These are phyloP conservation scores for Serripes groenlandicus DNA, from an alignment of 2,888 invertebrate species.

Conservation along the genomic window DNA sequence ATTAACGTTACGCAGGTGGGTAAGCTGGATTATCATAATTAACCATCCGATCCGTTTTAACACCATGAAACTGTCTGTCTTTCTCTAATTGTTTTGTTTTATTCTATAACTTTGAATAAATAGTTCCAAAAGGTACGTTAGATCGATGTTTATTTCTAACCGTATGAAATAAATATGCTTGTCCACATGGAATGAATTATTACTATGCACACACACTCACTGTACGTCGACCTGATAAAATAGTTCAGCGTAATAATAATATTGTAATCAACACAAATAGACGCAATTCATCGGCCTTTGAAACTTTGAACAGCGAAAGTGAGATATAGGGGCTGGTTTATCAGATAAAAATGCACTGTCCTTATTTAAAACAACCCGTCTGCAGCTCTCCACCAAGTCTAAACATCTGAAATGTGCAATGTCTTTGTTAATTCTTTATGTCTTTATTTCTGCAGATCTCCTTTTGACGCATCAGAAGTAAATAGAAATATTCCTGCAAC, in stretches of 20 bases:
- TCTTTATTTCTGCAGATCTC: too few relatives aligned
- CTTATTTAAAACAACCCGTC: not conserved
- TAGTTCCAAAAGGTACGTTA: not conserved
- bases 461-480: too few relatives aligned
- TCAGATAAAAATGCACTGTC: not conserved
- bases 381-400: not conserved
- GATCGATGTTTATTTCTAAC: not conserved
- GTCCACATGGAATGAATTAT: not conserved
- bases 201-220: not conserved
- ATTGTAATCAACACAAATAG: slow-evolving; percentile 13
- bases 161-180: not conserved
- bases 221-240: not conserved
- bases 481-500: too few relatives aligned
- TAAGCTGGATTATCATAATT: slow-evolving; percentile 18
- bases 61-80: not conserved
- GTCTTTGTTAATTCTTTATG: too few relatives aligned
- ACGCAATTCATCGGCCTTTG: slow-evolving; percentile 22
- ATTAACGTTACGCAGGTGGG: slow-evolving; percentile 21
- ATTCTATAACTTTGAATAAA: not conserved
- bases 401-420: too few relatives aligned
- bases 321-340: not conserved
- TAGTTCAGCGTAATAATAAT: not conserved
- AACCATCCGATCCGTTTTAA: not conserved
- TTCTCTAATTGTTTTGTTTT: not conserved
- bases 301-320: slow-evolving; percentile 64